phyloP scores from a whole-genome alignment of 92 coral and sea anemone species.

The Isaurus tuberculatus region DNA sequence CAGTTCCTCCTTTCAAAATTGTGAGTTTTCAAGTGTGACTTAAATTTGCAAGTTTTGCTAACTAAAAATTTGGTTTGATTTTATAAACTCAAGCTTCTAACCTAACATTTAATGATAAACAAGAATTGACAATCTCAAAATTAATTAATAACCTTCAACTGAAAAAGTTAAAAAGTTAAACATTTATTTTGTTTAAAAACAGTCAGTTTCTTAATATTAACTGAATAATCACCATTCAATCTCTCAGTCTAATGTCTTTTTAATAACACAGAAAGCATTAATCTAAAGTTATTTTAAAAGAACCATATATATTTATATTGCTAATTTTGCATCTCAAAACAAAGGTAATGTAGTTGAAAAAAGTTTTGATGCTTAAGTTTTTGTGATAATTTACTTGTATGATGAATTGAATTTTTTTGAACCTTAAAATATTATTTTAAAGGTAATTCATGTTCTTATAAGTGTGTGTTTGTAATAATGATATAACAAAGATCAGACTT shows the following conservation, averaged over 20 bases:
- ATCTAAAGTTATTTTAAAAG: neutral
- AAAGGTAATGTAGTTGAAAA: neutral
- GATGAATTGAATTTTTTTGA: neutral
- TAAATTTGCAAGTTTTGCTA: constrained; percentile 28
- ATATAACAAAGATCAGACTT: neutral
- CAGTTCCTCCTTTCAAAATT: constrained; percentile 42
- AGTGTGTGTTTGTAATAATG: neutral
- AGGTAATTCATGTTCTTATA: neutral
- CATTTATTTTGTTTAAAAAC: too few relatives aligned
- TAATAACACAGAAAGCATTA: too few relatives aligned
- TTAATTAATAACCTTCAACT: neutral
- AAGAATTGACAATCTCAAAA: neutral
- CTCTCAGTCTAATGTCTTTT: neutral
- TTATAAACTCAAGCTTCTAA: neutral
- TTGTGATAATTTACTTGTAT: neutral
- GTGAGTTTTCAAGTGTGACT: constrained; percentile 45
- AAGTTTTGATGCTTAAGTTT: neutral
- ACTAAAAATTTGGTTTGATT: neutral
- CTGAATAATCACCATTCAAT: neutral
- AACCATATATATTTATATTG: neutral
- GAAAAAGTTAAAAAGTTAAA: neutral
- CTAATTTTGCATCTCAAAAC: neutral
- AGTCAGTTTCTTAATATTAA: neutral
- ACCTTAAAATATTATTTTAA: neutral
- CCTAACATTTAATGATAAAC: neutral